A percentile compares a stretch with the other conserved stretches of the same genome.
Conservation (phyloP, 2,888 invertebrate species). For the Rosalia funebris region DNA sequence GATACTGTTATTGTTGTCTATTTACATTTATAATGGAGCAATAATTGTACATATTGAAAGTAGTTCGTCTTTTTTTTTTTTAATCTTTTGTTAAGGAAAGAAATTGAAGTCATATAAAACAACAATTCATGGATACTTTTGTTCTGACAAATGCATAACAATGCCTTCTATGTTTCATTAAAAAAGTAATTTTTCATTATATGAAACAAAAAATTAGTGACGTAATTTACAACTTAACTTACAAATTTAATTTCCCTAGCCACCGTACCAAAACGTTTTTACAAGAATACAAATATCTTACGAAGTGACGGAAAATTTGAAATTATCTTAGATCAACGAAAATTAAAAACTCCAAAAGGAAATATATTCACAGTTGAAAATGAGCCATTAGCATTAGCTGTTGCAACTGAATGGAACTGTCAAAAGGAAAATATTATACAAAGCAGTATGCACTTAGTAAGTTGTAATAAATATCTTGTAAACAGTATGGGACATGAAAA, state of each 20-base stretch:
- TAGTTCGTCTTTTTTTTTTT: no score
- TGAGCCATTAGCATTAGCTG: slow-evolving; percentile 90
- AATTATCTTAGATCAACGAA: slow-evolving; percentile 87
- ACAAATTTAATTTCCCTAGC: no score
- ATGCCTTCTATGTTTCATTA: background rate
- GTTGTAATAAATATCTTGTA: slow-evolving; percentile 9
- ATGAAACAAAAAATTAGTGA: no score
- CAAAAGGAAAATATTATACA: slow-evolving; percentile 82
- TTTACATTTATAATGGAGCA: no score
- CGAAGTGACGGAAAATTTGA: slow-evolving; percentile 70
- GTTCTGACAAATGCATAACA: background rate
- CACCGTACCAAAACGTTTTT: slow-evolving; percentile 45
- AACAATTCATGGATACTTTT: no score
- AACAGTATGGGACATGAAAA: slow-evolving; percentile 1
- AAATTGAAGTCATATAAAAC: no score
- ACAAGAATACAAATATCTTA: slow-evolving; percentile 48
- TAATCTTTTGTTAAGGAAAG: no score
- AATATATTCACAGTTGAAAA: slow-evolving; percentile 79
- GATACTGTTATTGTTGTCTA: no score
- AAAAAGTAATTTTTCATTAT: no score
- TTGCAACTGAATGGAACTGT: slow-evolving; percentile 94
- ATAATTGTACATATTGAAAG: no score
- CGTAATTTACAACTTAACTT: no score
- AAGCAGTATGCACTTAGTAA: slow-evolving; percentile 90
- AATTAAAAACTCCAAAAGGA: slow-evolving; percentile 91